Evolutionary conservation across 1,140 invertebrate genomes (phyloP).

Genomic region (Trachymyrmex septentrionalis): DNA sequence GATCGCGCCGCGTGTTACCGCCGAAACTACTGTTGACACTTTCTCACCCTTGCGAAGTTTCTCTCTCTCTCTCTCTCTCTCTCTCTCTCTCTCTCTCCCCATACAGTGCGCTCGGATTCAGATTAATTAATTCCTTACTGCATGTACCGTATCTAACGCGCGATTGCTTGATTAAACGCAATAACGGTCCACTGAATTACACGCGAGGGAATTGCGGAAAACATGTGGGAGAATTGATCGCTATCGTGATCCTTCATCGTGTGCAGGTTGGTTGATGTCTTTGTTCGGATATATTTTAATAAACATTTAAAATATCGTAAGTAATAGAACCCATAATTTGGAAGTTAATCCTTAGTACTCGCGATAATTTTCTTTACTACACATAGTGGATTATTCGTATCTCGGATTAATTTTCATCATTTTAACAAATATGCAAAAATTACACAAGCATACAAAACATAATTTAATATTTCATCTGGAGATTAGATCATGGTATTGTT

Average conservation of each 20-base stretch:
- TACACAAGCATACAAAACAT: no score
- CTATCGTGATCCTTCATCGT: background rate
- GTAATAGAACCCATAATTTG: background rate
- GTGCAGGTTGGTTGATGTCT: background rate
- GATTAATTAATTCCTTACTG: conserved; percentile 61
- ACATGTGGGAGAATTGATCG: background rate
- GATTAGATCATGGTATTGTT: no score
- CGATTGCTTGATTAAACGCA: conserved; percentile 48
- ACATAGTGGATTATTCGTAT: no score
- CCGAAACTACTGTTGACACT: conserved; percentile 13
- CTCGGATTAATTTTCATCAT: no score
- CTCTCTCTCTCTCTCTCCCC: no score
- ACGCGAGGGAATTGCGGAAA: background rate
- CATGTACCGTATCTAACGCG: conserved; percentile 15
- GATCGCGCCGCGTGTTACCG: background rate
- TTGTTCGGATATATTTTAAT: background rate
- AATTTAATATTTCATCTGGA: no score
- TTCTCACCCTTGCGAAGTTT: background rate
- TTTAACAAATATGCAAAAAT: no score
- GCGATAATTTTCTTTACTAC: no score
- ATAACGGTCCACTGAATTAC: conserved; percentile 26
- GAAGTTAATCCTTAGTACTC: background rate
- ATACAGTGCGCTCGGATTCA: background rate
- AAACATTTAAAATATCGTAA: background rate
- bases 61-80: background rate